Base-by-base conservation (phyloP, 1,140 invertebrate species). In the Caenorhabditis latens region DNA sequence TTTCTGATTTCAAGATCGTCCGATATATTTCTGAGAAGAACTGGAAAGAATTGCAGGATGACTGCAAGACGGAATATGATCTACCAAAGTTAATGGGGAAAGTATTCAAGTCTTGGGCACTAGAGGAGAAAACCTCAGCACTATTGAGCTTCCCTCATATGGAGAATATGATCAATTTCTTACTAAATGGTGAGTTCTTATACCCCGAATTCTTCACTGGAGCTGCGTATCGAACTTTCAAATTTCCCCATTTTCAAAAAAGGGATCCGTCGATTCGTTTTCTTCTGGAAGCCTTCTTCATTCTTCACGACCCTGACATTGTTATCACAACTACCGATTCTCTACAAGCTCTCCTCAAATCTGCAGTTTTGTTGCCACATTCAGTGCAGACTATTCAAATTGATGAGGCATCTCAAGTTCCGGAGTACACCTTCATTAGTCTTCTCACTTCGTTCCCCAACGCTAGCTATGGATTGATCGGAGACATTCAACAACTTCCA, bases 401-500 rank as follows among this genome's bases (percentile, higher is more conserved):
- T 19, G 65, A 71, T 71, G 65, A 71, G 65, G 65, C 65, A n/a
- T 19, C 13, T 19, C 65, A 71, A 14, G 9, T 71, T 7, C 40
- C 65, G 4, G 40, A 43, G 16, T 71, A 71, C 65, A n/a, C 42
- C 6, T 71, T 71, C 13, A n/a, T 43, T 4, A 19, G 40, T 6
- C 65, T 71, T 8, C 14, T 46, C 9, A 71, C 65, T 4, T 8
- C 19, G 16, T 46, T 71, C 11, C 65, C 65, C 0, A 43, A 71
- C 0, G 40, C 65, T 0, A 43, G 9, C 42, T 43, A 5, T 16
- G 42, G 40, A 0, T 46, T 71, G 40, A 46, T 71, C 16, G 65
- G 65, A 43, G 65, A 71, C 4, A 71, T 71, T 43, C 65, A 71
- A 19, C 65, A 71, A 8, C 65, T 71, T 13, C 65, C 65, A 9